A percentile compares a stretch with the other conserved stretches of the same genome.
Evolutionary conservation across 1,140 invertebrate species (phyloP).

Genomic region (Harlomillsia oculata): DNA sequence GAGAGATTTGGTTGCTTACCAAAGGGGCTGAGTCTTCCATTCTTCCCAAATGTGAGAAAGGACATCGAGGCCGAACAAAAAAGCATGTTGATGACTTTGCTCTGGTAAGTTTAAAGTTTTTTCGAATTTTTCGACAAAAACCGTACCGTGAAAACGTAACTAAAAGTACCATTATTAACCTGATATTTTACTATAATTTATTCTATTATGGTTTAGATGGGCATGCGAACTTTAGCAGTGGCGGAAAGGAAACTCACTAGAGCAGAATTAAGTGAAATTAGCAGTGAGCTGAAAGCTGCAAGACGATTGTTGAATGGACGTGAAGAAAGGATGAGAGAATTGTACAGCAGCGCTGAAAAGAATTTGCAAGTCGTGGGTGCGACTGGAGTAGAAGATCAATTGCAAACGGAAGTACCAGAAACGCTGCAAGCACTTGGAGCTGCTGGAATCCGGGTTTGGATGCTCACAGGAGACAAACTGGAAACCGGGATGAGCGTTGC

Average conservation of each 20-base stretch:
- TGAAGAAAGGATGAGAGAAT: constrained; percentile 40
- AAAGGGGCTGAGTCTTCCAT: constrained; percentile 74
- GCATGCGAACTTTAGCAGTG: constrained; percentile 51
- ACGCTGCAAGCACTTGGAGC: constrained; percentile 58
- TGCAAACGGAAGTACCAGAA: constrained; percentile 68
- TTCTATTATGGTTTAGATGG: constrained; percentile 42
- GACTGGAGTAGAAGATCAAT: constrained; percentile 71
- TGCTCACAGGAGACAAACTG: constrained; percentile 67
- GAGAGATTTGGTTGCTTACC: constrained; percentile 57
- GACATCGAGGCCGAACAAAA: constrained; percentile 41
- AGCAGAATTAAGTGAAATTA: constrained; percentile 39
- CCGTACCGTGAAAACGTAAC: no score
- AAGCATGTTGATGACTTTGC: constrained; percentile 50
- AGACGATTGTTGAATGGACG: constrained; percentile 43
- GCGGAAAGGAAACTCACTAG: constrained; percentile 41
- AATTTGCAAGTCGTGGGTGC: constrained; percentile 61
- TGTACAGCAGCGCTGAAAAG: constrained; percentile 49
- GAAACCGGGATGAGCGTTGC: constrained; percentile 70
- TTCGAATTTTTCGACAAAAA: no score
- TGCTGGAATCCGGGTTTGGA: constrained; percentile 47
- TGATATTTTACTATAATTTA: not conserved
- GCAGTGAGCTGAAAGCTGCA: constrained; percentile 40
- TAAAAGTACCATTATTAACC: no score
- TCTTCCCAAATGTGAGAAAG: constrained; percentile 48
- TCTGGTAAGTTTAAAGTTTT: constrained; percentile 12